These are phyloP conservation scores for Dusona sp. DNA, from an alignment of 2,888 invertebrate genomes.

Conservation along the genomic window DNA sequence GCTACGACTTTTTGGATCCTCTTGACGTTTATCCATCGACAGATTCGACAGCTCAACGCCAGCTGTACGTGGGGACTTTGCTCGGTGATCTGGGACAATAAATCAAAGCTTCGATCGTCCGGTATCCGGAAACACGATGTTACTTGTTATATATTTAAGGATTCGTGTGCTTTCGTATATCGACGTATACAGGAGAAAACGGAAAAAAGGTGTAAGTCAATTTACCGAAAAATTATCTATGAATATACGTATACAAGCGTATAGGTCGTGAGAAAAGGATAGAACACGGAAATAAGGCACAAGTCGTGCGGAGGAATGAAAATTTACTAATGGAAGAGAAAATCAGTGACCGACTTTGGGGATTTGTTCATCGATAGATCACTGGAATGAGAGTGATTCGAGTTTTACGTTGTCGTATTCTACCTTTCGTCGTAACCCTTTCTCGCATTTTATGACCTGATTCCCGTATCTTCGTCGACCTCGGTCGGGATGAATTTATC, in stretches of 20 bases:
- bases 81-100: conserved; percentile 43
- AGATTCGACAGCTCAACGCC: conserved; percentile 36
- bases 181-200: background rate
- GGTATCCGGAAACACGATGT: conserved; percentile 44
- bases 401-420: conserved; percentile 44
- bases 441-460: conserved; percentile 52
- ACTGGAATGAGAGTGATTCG: conserved; percentile 32
- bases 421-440: conserved; percentile 38
- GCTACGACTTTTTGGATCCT: conserved; percentile 12
- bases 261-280: background rate
- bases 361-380: conserved; percentile 55
- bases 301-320: conserved; percentile 37
- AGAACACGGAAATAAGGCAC: conserved; percentile 20
- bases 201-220: conserved; percentile 18
- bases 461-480: conserved; percentile 67
- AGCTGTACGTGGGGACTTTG: background rate
- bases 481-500: conserved; percentile 68
- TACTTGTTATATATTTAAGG: background rate
- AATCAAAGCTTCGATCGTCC: conserved; percentile 54
- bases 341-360: conserved; percentile 62
- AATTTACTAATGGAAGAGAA: conserved; percentile 56
- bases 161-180: background rate
- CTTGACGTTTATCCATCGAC: conserved; percentile 54
- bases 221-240: conserved; percentile 28
- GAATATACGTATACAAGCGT: background rate